Evolutionary conservation across 2,113 vertebrate genomes (phyloP).

Genomic region (Emydocephalus ijimae): DNA sequence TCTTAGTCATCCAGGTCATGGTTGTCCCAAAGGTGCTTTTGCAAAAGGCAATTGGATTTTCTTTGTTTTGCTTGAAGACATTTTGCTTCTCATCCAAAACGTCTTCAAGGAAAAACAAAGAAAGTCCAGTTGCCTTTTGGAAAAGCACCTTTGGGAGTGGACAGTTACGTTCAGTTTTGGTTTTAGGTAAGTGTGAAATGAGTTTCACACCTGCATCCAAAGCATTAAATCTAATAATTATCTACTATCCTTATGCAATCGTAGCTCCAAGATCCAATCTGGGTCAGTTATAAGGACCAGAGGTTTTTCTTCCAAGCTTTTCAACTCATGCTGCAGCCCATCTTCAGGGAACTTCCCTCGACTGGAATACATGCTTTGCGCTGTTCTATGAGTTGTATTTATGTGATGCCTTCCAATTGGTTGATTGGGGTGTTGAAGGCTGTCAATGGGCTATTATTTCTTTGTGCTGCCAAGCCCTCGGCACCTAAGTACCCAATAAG

Average conservation of each 20-base stretch:
- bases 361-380: not conserved
- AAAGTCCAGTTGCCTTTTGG: too few species aligned
- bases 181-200: not conserved
- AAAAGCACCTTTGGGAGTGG: too few species aligned
- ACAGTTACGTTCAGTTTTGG: not conserved
- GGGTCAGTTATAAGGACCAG: too few species aligned
- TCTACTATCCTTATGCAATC: not conserved
- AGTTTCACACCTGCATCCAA: not conserved
- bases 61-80: too few species aligned
- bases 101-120: too few species aligned
- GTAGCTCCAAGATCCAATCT: not conserved
- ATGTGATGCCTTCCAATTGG: not conserved
- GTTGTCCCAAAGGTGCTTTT: too few species aligned
- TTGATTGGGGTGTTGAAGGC: not conserved
- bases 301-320: not conserved
- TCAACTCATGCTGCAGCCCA: too few species aligned
- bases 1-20: too few species aligned
- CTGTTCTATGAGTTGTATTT: not conserved
- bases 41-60: too few species aligned
- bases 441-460: not conserved
- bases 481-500: not conserved
- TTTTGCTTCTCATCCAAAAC: too few species aligned
- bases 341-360: too few species aligned
- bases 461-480: not conserved
- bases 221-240: not conserved